Percentiles rank a stretch among this genome's conserved stretches.
These are phyloP conservation scores for Tenthredo amoena DNA, from an alignment of 2,888 invertebrate genomes.

Conservation along the genomic window DNA sequence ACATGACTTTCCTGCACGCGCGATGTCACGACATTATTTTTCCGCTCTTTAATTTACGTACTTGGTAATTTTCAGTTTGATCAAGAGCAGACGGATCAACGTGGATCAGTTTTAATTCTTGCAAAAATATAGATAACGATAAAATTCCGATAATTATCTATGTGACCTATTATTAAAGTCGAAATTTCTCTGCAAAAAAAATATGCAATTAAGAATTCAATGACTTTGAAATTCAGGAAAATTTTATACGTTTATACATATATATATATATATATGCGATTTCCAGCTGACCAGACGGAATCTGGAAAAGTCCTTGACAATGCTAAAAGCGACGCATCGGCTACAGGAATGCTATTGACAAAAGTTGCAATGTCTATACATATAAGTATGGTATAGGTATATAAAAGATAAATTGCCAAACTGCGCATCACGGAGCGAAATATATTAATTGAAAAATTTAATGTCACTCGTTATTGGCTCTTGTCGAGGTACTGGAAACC, in stretches of 20 bases:
- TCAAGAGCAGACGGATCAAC: neutral
- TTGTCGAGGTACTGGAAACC: neutral
- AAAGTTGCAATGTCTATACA: neutral
- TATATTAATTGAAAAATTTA: neutral
- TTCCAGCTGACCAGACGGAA: neutral
- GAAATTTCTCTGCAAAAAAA: neutral
- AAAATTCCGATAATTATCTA: neutral
- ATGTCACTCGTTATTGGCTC: neutral
- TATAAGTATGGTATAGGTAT: neutral
- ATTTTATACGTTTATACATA: neutral
- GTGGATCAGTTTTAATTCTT: neutral
- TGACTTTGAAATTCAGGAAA: neutral
- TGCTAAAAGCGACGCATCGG: neutral
- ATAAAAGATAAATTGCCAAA: neutral
- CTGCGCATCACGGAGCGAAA: neutral
- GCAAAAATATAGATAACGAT: neutral
- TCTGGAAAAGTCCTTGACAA: neutral
- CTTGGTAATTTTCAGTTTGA: neutral
- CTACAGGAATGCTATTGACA: conserved; percentile 7
- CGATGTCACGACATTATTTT: neutral
- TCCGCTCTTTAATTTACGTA: neutral
- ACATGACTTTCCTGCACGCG: neutral
- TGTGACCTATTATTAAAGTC: neutral
- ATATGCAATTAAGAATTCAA: neutral
- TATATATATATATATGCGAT: too few species aligned